A percentile compares a stretch with the other conserved stretches of the same genome.
Conservation (phyloP, 1,140 invertebrate genomes). For the Steinernema khuongi region DNA sequence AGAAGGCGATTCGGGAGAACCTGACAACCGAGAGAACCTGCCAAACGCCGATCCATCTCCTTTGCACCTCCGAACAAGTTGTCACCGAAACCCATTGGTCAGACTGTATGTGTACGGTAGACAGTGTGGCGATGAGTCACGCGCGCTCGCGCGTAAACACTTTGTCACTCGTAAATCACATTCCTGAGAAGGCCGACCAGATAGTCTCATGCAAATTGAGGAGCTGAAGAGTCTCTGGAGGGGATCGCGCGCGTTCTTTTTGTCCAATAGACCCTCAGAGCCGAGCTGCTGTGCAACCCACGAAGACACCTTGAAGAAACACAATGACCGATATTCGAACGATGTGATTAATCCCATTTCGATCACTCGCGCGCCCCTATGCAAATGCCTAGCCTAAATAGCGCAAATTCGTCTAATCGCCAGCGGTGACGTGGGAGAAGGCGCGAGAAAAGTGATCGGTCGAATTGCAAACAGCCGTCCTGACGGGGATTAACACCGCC, state of each 20-base stretch:
- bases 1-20: conserved; percentile 12
- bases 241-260: neutral
- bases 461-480: conserved; percentile 1
- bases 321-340: conserved; percentile 13
- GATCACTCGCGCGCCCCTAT: neutral
- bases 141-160: conserved; percentile 3
- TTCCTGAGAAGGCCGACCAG: neutral
- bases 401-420: neutral
- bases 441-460: neutral
- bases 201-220: conserved; percentile 7
- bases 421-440: neutral
- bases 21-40: neutral
- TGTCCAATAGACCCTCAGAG: too few relatives aligned
- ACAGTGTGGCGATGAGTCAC: neutral
- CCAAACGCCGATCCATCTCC: neutral
- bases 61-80: conserved; percentile 7
- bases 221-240: too few relatives aligned
- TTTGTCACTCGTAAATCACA: conserved; percentile 10
- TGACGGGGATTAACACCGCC: neutral
- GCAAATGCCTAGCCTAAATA: conserved; percentile 10
- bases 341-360: conserved; percentile 12
- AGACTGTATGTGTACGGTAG: neutral
- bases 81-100: neutral
- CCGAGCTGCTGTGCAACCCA: neutral
- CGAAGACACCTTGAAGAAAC: neutral